Base-by-base conservation (phyloP, 2,888 invertebrate species). In the Dioctria linearis region DNA sequence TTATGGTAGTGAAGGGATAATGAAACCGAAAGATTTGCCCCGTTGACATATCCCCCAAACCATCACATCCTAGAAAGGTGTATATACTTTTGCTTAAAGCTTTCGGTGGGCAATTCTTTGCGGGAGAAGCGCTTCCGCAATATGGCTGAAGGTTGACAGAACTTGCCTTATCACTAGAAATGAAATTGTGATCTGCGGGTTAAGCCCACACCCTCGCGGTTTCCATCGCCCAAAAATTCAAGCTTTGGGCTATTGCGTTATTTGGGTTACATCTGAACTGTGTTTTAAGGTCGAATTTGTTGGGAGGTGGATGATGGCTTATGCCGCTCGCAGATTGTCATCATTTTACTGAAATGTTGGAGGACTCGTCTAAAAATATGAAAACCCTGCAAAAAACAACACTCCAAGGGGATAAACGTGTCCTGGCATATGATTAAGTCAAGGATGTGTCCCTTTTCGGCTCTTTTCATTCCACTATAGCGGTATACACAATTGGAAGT, bases 391-490 rank as follows among this genome's bases (percentile, higher is more conserved):
- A 73, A 57, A 73, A 75, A 80, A 75, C 57, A 67, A 49, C 67
- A 75, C 80, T 54, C 80, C 65, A 76, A 80, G 49, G 76, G 80
- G 82, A 83, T 82, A 78, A 82, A 83, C 83, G 83, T 83, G 83
- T 81, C 79, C 71, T 67, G 79, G 83, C 81, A 83, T 83, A 83
- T 82, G 83, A 83, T 83, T 83, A 83, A 80, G 79, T 80, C 57
- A 76, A 71, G 65, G 80, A 79, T 82, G 78, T 78, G 54, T 79
- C 67, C 67, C 66, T 79, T 79, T 57, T 79, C 49, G 37, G 59
- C 49, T 63, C 76, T 63, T 46, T 76, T 49, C 63, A 63, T 63
- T 76, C 63, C 63, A 76, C 63, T 49, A 42, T 49, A 49, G 39
- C 37, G n/a, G 43, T 76, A 8, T 25, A 25, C 25, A 25, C 25